phyloP scores from a whole-genome alignment of 2,113 vertebrate species.

The Struthidea cinerea region DNA sequence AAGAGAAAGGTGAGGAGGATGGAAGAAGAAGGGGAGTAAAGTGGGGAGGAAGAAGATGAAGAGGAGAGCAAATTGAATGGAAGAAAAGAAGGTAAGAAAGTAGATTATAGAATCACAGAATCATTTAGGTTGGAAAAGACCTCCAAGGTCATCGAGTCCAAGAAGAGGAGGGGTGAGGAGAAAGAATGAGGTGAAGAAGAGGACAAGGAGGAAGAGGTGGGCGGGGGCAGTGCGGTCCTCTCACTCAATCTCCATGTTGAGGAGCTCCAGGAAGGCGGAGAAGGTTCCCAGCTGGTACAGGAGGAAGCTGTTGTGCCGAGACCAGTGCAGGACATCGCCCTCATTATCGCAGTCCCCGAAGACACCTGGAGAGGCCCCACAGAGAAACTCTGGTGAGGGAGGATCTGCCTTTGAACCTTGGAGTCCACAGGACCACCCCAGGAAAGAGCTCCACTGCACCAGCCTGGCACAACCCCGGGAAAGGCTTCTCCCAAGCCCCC shows the following conservation, averaged over 20 bases:
- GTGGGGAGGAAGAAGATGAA: not conserved
- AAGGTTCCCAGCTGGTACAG: constrained; percentile 94
- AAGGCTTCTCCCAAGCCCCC: not conserved
- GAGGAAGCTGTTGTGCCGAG: constrained; percentile 92
- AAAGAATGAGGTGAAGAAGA: not conserved
- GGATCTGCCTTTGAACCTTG: not conserved
- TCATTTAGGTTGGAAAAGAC: not conserved
- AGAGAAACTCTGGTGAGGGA: not conserved
- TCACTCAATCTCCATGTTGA: constrained; percentile 97
- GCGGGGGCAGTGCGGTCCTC: not conserved
- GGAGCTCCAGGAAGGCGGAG: constrained; percentile 90
- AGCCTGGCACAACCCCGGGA: not conserved
- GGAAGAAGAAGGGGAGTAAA: not conserved
- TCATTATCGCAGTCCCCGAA: constrained; percentile 91
- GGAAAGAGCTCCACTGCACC: not conserved
- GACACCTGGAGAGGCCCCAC: constrained; percentile 66
- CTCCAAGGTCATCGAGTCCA: not conserved
- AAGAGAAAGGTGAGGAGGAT: not conserved
- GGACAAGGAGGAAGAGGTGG: not conserved
- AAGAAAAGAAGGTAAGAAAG: not conserved
- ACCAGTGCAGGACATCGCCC: constrained; percentile 87
- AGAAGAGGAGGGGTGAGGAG: not conserved
- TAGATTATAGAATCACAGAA: not conserved
- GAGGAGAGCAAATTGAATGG: not conserved
- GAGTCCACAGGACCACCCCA: fast-evolving